Evolutionary conservation across 2,888 invertebrate genomes (phyloP).

Genomic region (Notodonta dromedarius): DNA sequence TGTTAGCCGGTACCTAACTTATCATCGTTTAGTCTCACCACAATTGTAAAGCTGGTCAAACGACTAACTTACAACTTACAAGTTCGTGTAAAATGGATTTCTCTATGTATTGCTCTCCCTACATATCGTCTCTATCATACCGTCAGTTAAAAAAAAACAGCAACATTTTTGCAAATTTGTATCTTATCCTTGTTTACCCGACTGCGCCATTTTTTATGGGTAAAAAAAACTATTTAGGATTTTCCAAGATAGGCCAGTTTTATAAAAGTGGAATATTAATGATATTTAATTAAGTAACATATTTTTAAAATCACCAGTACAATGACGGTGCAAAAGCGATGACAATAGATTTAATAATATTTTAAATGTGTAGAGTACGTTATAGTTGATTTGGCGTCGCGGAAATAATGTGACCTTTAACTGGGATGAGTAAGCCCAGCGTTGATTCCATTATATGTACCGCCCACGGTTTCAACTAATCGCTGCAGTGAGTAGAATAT

Average conservation of each 20-base stretch:
- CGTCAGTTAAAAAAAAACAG: too few relatives aligned
- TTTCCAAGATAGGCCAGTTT: too few relatives aligned
- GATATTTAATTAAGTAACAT: too few relatives aligned
- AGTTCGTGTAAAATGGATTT: too few relatives aligned
- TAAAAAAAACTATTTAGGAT: background rate
- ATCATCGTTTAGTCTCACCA: background rate
- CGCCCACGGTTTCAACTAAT: background rate
- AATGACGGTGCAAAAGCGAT: background rate
- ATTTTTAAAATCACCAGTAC: background rate
- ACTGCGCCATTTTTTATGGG: background rate
- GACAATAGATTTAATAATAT: constrained; percentile 3
- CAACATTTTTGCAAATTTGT: too few relatives aligned
- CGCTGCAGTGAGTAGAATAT: background rate
- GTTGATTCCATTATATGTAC: background rate
- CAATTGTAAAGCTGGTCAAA: background rate
- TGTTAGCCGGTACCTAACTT: constrained; percentile 12
- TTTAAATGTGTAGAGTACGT: background rate
- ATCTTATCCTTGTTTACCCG: too few relatives aligned
- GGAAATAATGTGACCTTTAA: background rate
- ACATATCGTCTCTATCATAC: too few relatives aligned
- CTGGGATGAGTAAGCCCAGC: background rate
- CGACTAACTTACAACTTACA: background rate
- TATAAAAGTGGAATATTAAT: too few relatives aligned
- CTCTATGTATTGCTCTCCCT: too few relatives aligned
- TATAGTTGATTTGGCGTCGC: background rate